These are phyloP conservation scores for Phlogophora meticulosa DNA, from an alignment of 2,888 invertebrate species.

Conservation along the genomic window DNA sequence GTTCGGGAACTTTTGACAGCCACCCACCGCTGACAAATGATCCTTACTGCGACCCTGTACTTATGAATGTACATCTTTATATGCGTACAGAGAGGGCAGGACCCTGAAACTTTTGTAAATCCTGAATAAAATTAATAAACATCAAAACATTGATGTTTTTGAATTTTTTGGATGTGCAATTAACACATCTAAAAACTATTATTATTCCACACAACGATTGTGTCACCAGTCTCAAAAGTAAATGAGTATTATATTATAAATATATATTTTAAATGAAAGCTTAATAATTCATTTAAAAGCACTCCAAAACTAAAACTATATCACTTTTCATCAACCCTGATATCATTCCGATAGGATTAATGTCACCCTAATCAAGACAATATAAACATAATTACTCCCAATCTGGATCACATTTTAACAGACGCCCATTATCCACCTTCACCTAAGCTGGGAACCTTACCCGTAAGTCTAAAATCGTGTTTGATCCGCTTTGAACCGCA, in stretches of 20 bases:
- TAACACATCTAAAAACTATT: no score
- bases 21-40: conserved; percentile 64
- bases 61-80: conserved; percentile 1
- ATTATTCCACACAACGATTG: no score
- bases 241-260: no score
- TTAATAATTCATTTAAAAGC: no score
- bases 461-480: conserved; percentile 88
- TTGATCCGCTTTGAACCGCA: conserved; percentile 86
- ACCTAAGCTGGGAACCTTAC: conserved; percentile 78
- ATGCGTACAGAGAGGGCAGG: not conserved
- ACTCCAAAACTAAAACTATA: not conserved
- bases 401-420: conserved; percentile 71
- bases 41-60: conserved; percentile 23
- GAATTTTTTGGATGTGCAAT: no score
- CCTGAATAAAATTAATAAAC: no score
- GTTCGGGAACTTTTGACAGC: conserved; percentile 63
- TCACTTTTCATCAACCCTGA: not conserved
- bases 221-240: no score
- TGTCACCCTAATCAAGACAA: conserved; percentile 26
- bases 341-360: not conserved
- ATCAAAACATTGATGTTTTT: no score
- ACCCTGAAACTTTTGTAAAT: no score
- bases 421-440: conserved; percentile 76
- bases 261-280: no score
- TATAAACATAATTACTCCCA: conserved; percentile 53